phyloP scores from a whole-genome alignment of 2,888 invertebrate species.

The Spilosoma lubricipeda region DNA sequence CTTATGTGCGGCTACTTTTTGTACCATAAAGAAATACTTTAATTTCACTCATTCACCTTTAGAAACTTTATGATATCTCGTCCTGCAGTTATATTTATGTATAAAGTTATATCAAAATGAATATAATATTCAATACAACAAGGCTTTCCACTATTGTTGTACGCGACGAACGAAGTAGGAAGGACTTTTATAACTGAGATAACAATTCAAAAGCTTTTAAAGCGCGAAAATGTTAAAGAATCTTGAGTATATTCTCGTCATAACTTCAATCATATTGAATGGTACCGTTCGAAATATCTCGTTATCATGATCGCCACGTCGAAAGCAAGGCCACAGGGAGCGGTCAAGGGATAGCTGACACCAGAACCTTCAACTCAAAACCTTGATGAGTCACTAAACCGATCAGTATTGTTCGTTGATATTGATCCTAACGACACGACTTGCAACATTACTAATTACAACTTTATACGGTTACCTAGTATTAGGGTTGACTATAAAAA shows the following conservation, averaged over 20 bases:
- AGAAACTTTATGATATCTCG: neutral
- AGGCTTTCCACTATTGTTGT: constrained; percentile 15
- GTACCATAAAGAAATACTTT: neutral
- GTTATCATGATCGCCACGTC: constrained; percentile 73
- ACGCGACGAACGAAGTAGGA: constrained; percentile 5
- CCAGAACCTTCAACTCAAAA: constrained; percentile 73
- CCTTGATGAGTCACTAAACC: constrained; percentile 75
- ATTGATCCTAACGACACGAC: constrained; percentile 72
- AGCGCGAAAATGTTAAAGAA: constrained; percentile 23
- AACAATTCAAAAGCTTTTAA: constrained; percentile 21
- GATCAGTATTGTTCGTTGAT: constrained; percentile 70
- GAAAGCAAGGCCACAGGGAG: constrained; percentile 82
- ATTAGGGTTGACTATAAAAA: constrained; percentile 41
- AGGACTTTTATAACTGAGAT: constrained; percentile 14
- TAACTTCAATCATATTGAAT: constrained; percentile 64
- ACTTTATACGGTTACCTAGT: constrained; percentile 64
- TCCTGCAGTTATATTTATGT: constrained; percentile 4
- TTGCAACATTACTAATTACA: constrained; percentile 78
- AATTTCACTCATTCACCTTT: neutral
- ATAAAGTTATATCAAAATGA: constrained; percentile 7
- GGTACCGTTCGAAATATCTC: constrained; percentile 54
- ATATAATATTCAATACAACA: constrained; percentile 8
- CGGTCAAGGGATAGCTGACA: constrained; percentile 77
- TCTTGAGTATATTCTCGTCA: constrained; percentile 43
- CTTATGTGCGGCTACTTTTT: neutral